A percentile compares a stretch with the other conserved stretches of the same genome.
Conservation (phyloP, 2,113 vertebrate genomes). For the Platysternon megacephalum region DNA sequence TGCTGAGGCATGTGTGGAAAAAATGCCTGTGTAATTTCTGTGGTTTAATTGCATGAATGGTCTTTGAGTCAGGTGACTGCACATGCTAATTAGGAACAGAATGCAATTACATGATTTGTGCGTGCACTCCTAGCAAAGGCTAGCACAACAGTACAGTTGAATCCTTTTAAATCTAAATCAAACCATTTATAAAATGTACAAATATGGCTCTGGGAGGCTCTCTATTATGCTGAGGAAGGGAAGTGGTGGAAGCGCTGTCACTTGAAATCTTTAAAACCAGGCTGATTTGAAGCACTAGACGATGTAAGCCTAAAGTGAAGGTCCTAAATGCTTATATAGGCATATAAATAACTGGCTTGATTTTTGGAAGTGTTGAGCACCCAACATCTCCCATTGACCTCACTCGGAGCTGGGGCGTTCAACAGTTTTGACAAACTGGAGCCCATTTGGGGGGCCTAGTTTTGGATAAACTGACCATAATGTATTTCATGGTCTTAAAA, state of each 20-base stretch:
- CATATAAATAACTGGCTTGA: not conserved
- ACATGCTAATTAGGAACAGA: fast-evolving
- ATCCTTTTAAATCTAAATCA: not conserved
- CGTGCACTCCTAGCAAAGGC: not conserved
- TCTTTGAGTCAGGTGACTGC: not conserved
- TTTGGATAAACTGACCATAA: not conserved
- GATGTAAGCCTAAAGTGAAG: fast-evolving
- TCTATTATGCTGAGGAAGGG: not conserved
- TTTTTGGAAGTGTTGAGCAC: not conserved
- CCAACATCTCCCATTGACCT: not conserved
- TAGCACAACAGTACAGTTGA: not conserved
- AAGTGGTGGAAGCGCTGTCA: not conserved
- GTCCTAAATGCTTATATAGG: not conserved
- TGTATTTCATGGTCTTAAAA: not conserved
- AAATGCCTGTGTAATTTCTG: not conserved
- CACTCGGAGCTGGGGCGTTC: not conserved
- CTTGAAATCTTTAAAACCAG: not conserved
- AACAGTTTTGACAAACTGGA: not conserved
- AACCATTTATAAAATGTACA: fast-evolving
- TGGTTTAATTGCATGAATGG: not conserved
- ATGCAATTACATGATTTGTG: not conserved
- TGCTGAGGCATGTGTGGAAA: fast-evolving
- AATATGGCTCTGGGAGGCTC: not conserved
- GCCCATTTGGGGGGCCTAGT: not conserved
- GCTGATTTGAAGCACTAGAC: not conserved